A percentile compares a stretch with the other conserved stretches of the same genome.
Evolutionary conservation across 1,140 invertebrate species (phyloP).

Genomic region (Telenomus remus): DNA sequence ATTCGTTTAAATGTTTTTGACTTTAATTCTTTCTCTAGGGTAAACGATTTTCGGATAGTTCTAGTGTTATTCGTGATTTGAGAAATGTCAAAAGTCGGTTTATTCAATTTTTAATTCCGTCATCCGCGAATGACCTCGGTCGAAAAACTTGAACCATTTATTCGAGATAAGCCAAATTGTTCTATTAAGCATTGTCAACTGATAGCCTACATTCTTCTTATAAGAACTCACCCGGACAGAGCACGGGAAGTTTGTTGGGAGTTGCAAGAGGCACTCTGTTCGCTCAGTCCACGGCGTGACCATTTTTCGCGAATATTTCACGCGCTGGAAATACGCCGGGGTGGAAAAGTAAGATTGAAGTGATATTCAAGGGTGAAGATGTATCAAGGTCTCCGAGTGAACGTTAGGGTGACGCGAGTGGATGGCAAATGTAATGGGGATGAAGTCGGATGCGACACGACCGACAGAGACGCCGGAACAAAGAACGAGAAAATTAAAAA

Average conservation of each 20-base stretch:
- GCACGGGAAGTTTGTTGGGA: neutral
- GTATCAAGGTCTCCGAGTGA: slow-evolving; percentile 51
- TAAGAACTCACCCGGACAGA: neutral
- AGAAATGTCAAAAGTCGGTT: no score
- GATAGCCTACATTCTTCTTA: no score
- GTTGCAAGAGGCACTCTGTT: neutral
- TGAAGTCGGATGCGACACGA: slow-evolving; percentile 36
- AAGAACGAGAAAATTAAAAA: slow-evolving; percentile 58
- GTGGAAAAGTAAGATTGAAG: slow-evolving; percentile 49
- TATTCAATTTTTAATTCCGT: slow-evolving; percentile 25
- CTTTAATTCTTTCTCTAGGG: no score
- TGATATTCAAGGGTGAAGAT: slow-evolving; percentile 50
- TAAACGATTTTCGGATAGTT: no score
- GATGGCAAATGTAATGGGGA: slow-evolving; percentile 30
- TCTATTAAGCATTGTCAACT: slow-evolving; percentile 44
- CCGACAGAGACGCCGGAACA: slow-evolving; percentile 35
- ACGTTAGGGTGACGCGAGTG: slow-evolving; percentile 39
- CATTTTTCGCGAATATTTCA: slow-evolving; percentile 42
- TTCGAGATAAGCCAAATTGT: slow-evolving; percentile 48
- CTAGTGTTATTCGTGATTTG: no score
- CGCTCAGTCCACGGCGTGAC: slow-evolving; percentile 19
- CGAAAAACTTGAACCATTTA: slow-evolving; percentile 47
- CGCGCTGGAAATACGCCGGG: slow-evolving; percentile 38
- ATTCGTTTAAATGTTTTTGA: no score
- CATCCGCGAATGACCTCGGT: slow-evolving; percentile 5